Evolutionary conservation across 2,888 invertebrate species (phyloP).

Genomic region (Melanchra persicariae): DNA sequence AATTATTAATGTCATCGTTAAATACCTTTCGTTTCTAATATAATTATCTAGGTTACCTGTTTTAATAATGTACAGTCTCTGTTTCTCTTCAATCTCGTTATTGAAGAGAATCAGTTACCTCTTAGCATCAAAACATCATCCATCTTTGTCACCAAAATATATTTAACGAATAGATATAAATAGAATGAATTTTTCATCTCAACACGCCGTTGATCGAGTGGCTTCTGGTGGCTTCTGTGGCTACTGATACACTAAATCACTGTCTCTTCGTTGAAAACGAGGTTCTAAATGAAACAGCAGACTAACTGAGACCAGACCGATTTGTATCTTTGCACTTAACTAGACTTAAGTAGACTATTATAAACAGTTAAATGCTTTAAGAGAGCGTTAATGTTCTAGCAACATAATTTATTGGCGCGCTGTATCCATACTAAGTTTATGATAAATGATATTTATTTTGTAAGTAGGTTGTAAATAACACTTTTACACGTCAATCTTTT

Average conservation of each 20-base stretch:
- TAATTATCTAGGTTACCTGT: background rate
- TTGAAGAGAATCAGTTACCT: conserved; percentile 19
- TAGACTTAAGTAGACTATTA: background rate
- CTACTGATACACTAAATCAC: conserved; percentile 37
- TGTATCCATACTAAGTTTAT: background rate
- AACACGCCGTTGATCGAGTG: conserved; percentile 52
- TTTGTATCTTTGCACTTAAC: conserved; percentile 22
- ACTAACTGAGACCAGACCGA: background rate
- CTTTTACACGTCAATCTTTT: too few species aligned
- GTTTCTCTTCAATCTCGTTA: conserved; percentile 8
- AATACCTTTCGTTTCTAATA: background rate
- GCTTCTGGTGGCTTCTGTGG: conserved; percentile 36
- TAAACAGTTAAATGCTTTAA: background rate
- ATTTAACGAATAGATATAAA: conserved; percentile 39
- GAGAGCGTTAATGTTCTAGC: conserved; percentile 14
- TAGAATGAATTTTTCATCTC: conserved; percentile 46
- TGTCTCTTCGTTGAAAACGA: conserved; percentile 15
- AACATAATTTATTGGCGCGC: background rate
- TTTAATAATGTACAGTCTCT: background rate
- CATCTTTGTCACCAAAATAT: conserved; percentile 57
- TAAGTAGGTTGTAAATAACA: too few species aligned
- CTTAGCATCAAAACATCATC: conserved; percentile 31
- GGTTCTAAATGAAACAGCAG: conserved; percentile 13
- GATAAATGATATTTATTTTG: too few species aligned
- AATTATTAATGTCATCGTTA: background rate